Conservation (phyloP, 1,140 invertebrate genomes). For the Contarinia nasturtii region DNA sequence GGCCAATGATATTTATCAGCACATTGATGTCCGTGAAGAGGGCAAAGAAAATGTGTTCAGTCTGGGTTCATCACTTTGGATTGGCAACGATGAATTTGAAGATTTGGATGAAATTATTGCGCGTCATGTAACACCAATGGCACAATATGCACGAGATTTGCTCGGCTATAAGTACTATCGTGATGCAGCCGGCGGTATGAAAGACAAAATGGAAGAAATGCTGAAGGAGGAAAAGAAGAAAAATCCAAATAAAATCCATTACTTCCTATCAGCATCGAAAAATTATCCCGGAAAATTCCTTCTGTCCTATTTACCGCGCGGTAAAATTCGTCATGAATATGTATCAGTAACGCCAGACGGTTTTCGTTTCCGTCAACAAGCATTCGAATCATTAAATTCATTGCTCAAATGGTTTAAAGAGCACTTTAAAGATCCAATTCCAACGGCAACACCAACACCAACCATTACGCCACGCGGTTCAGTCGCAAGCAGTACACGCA, state of each 20-base stretch:
- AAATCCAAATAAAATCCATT: constrained; percentile 76
- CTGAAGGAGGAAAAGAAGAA: constrained; percentile 72
- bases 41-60: constrained; percentile 95
- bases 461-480: constrained; percentile 39
- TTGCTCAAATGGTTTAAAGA: constrained; percentile 95
- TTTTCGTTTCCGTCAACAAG: constrained; percentile 72
- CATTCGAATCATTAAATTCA: constrained; percentile 66
- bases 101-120: constrained; percentile 99
- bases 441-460: constrained; percentile 45
- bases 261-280: constrained; percentile 69
- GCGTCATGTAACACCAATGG: constrained; percentile 90
- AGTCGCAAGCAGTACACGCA: constrained; percentile 33
- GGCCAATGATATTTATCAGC: constrained; percentile 79
- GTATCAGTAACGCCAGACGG: constrained; percentile 83
- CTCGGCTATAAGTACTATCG: constrained; percentile 83
- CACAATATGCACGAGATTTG: constrained; percentile 74
- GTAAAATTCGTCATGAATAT: constrained; percentile 74
- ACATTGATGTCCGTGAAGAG: constrained; percentile 89
- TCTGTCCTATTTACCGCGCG: constrained; percentile 78
- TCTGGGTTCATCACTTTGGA: constrained; percentile 68
- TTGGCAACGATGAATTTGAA: constrained; percentile 83
- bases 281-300: constrained; percentile 90
- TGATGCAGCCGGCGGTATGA: constrained; percentile 44
- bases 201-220: constrained; percentile 72
- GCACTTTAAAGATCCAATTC: constrained; percentile 82